Conservation (phyloP, 2,888 invertebrate genomes). For the Meliscaeva auricollis region DNA sequence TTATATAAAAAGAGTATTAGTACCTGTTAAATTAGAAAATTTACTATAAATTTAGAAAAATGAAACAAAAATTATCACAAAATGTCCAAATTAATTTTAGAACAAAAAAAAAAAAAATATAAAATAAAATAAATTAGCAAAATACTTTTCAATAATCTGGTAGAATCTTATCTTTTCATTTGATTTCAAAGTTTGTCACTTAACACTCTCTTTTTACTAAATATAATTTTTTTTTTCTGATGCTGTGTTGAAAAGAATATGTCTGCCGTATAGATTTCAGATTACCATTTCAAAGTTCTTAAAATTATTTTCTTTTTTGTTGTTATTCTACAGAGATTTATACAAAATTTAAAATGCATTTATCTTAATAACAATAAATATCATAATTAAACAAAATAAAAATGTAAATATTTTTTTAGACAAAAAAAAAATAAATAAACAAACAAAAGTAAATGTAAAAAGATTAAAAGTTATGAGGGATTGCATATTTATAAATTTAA, state of each 20-base stretch:
- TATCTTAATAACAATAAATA: slow-evolving; percentile 24
- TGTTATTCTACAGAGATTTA: not conserved
- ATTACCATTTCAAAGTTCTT: no score
- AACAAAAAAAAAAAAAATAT: slow-evolving; percentile 16
- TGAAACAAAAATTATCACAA: slow-evolving; percentile 40
- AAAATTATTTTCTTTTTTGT: not conserved
- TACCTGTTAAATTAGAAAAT: slow-evolving; percentile 72
- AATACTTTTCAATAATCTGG: not conserved
- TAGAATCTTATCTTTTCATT: not conserved
- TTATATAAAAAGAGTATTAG: slow-evolving; percentile 60
- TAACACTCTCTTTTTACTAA: no score
- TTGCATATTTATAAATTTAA: slow-evolving; percentile 11
- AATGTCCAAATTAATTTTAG: slow-evolving; percentile 55
- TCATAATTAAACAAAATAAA: slow-evolving; percentile 24
- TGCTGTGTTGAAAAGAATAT: slow-evolving; percentile 34
- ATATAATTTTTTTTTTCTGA: not conserved
- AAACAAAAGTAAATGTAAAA: slow-evolving; percentile 37
- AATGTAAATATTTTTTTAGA: slow-evolving; percentile 39
- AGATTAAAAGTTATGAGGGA: slow-evolving; percentile 4
- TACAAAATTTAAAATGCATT: slow-evolving; percentile 22
- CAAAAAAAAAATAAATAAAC: not conserved
- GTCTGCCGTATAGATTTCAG: no score
- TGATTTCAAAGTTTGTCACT: not conserved
- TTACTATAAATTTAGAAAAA: slow-evolving; percentile 42
- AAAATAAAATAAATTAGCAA: not conserved